phyloP scores from a whole-genome alignment of 2,888 invertebrate species.

The Nudaria mundana region DNA sequence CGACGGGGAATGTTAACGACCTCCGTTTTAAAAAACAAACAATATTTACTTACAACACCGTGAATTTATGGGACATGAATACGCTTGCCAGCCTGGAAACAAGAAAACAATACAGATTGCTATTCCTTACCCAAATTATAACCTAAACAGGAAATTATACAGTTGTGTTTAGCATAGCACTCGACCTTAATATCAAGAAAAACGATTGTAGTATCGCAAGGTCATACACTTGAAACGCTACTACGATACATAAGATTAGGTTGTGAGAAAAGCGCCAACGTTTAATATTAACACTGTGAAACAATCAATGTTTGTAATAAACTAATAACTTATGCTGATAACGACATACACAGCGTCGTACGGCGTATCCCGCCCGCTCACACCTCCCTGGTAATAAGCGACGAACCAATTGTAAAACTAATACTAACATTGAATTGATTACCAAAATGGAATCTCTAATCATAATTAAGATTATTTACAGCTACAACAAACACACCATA shows the following conservation, averaged over 20 bases:
- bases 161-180: slow-evolving; percentile 14
- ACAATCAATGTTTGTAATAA: slow-evolving; percentile 14
- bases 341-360: slow-evolving; percentile 8
- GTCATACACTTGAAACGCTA: slow-evolving; percentile 44
- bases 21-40: slow-evolving; percentile 27
- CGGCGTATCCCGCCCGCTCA: slow-evolving; percentile 14
- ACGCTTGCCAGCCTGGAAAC: slow-evolving; percentile 16
- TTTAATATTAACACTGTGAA: slow-evolving; percentile 18
- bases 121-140: slow-evolving; percentile 13
- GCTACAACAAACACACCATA: background rate
- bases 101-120: slow-evolving; percentile 25
- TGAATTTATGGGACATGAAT: slow-evolving; percentile 23
- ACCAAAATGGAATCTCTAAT: slow-evolving; percentile 1
- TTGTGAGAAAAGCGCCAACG: slow-evolving; percentile 22
- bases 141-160: slow-evolving; percentile 10
- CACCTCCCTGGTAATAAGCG: slow-evolving; percentile 11
- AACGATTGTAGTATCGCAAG: slow-evolving; percentile 48
- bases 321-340: slow-evolving; percentile 14
- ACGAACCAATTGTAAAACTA: slow-evolving; percentile 10
- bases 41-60: slow-evolving; percentile 23
- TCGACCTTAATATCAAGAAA: slow-evolving; percentile 20
- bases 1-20: slow-evolving; percentile 26
- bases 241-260: slow-evolving; percentile 31
- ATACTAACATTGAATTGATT: slow-evolving; percentile 6
- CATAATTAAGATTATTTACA: background rate